Percentiles rank a stretch among this genome's conserved stretches.
Conservation (phyloP, 1,140 invertebrate genomes). For the Sitobion miscanthi region DNA sequence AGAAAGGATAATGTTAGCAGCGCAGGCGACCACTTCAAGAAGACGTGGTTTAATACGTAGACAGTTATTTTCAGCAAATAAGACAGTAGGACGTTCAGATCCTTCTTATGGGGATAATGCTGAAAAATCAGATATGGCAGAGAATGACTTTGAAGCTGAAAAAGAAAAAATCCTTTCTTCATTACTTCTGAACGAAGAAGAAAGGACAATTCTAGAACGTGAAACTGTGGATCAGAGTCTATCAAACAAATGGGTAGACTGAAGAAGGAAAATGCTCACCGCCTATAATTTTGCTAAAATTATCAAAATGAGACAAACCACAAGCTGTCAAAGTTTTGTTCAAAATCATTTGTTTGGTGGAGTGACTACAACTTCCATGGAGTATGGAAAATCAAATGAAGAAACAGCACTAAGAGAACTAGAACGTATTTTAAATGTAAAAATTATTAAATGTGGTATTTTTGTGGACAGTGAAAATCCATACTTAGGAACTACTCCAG, state of each 20-base stretch:
- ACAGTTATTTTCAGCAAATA: neutral
- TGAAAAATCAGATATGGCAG: neutral
- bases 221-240: neutral
- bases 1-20: neutral
- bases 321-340: neutral
- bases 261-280: neutral
- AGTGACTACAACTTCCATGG: neutral
- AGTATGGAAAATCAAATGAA: neutral
- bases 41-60: neutral
- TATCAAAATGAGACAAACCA: conserved; percentile 9
- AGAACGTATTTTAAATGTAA: neutral
- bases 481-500: too few species aligned
- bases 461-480: neutral
- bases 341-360: neutral
- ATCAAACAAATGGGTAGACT: neutral
- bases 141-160: too few species aligned
- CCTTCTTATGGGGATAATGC: neutral
- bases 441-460: neutral
- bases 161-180: neutral
- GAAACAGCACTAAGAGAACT: neutral
- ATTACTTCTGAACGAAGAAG: neutral
- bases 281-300: neutral
- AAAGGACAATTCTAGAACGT: neutral
- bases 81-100: neutral
- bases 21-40: neutral